Evolutionary conservation across 2,888 invertebrate species (phyloP).

Genomic region (Diplazon laetatorius): DNA sequence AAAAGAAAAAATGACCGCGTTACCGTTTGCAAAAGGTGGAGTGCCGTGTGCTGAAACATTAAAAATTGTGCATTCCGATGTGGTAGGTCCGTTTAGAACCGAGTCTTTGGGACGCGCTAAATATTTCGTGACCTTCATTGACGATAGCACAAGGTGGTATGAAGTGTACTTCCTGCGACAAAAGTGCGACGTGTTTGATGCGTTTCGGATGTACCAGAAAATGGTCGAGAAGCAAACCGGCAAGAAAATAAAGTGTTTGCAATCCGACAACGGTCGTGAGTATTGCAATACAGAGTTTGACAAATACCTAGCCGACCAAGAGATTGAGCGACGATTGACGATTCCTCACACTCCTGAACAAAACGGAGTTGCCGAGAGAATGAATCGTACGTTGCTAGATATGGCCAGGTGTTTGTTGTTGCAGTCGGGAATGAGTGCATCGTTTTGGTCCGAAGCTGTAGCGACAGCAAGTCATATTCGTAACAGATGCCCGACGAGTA

Average conservation of each 20-base stretch:
- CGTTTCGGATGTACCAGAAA: constrained; percentile 42
- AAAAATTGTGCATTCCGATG: constrained; percentile 69
- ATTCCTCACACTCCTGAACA: constrained; percentile 62
- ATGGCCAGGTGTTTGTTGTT: constrained; percentile 68
- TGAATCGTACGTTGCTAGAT: constrained; percentile 67
- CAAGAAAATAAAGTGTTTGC: constrained; percentile 45
- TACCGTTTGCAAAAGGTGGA: constrained; percentile 25
- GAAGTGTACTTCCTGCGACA: constrained; percentile 55
- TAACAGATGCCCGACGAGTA: constrained; percentile 49
- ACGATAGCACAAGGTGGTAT: constrained; percentile 65
- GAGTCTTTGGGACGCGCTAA: constrained; percentile 17
- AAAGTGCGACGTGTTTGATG: constrained; percentile 37
- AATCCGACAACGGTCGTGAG: constrained; percentile 59
- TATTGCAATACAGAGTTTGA: constrained; percentile 62
- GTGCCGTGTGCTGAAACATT: constrained; percentile 6
- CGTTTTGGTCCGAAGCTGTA: constrained; percentile 69
- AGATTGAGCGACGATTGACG: constrained; percentile 50
- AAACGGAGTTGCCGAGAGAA: constrained; percentile 65
- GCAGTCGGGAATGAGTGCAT: constrained; percentile 62
- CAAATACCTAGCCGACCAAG: constrained; percentile 44
- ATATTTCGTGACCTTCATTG: constrained; percentile 62
- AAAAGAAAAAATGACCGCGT: constrained; percentile 28
- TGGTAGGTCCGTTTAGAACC: constrained; percentile 56
- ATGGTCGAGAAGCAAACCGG: constrained; percentile 47
- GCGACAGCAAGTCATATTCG: constrained; percentile 62